A percentile compares a stretch with the other conserved stretches of the same genome.
These are phyloP conservation scores for Anguilla rostrata DNA, from an alignment of 2,113 vertebrate species.

Conservation along the genomic window DNA sequence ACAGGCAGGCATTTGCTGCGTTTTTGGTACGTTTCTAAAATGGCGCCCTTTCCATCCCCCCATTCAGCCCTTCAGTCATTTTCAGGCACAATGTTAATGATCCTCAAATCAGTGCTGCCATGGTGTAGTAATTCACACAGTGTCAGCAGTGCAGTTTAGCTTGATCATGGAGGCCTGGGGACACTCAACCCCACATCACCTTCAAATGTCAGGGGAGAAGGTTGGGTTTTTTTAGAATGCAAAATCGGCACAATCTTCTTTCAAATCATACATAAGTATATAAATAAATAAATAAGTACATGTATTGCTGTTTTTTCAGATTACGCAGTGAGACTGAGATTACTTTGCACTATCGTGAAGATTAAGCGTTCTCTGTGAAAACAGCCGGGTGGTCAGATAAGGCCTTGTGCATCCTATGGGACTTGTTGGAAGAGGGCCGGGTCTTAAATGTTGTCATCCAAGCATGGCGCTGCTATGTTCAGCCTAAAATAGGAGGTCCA, in stretches of 20 bases:
- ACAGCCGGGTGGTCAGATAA: background rate
- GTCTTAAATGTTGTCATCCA: background rate
- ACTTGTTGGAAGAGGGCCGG: background rate
- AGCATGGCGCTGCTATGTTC: background rate
- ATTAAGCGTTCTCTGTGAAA: background rate
- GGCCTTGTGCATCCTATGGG: background rate
- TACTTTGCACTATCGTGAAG: background rate
- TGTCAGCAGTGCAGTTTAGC: conserved; percentile 1
- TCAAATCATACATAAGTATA: background rate
- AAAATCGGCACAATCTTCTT: conserved; percentile 7
- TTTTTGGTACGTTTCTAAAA: background rate
- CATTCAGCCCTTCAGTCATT: conserved; percentile 10
- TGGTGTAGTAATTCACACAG: conserved; percentile 3
- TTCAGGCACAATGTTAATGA: conserved; percentile 22
- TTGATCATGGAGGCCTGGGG: background rate
- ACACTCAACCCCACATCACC: background rate
- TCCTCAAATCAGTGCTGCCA: conserved; percentile 2
- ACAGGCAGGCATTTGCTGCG: background rate
- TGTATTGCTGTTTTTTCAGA: conserved; percentile 1
- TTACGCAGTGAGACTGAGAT: conserved; percentile 14
- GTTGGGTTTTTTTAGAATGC: conserved; percentile 7
- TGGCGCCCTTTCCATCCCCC: background rate
- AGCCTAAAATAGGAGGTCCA: background rate
- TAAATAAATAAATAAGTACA: conserved; percentile 6
- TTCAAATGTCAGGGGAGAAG: conserved; percentile 4